Base-by-base conservation (phyloP, 2,113 vertebrate genomes). In the Gavialis gangeticus region DNA sequence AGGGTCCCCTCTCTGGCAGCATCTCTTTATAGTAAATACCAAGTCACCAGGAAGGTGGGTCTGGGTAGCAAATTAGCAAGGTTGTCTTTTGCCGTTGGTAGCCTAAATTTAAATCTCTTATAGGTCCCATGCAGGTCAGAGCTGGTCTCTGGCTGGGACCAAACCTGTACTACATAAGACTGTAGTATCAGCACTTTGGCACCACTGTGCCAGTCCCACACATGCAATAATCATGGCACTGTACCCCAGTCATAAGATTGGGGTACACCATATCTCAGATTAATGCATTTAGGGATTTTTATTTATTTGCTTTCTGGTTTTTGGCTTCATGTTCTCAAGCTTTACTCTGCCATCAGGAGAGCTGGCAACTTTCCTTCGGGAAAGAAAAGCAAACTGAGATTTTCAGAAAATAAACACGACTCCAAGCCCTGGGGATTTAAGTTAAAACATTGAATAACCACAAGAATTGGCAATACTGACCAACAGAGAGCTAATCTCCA, bases 101-200 rank as follows among this genome's bases (percentile, higher is more conserved):
- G 82, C 12, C 4, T 55, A 24, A 30, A 37, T 58, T 93, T 57
- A 11, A 84, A 82, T 34, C 8, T 78, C 5, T 5, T 16, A 78
- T 34, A 67, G 73, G 82, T 62, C 24, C 79, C 69, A 30, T 87
- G 84, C 37, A 54, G 75, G 73, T 18, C 77, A 56, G 84, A 46
- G n/a, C 2, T 34, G 11, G 22, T 55, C 24, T 58, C 34, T 46
- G 58, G 54, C 30, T 30, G 12, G 95, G 75, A 57, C 1, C 2
- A 8, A 73, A 21, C 17, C 66, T 10, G 34, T 19, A 0, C 54
- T 37, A 73, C 46, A 10, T 25, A 22, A 5, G 5, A 46, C 71
- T 19, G 34, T 22, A 3, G 3, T 0, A 8, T 28, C 67, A 55
- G 69, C 5, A 2, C 0, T 3, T 3, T 16, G 11, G 34, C 69